Conservation (phyloP, 2,888 invertebrate species). For the Euclidia mi region DNA sequence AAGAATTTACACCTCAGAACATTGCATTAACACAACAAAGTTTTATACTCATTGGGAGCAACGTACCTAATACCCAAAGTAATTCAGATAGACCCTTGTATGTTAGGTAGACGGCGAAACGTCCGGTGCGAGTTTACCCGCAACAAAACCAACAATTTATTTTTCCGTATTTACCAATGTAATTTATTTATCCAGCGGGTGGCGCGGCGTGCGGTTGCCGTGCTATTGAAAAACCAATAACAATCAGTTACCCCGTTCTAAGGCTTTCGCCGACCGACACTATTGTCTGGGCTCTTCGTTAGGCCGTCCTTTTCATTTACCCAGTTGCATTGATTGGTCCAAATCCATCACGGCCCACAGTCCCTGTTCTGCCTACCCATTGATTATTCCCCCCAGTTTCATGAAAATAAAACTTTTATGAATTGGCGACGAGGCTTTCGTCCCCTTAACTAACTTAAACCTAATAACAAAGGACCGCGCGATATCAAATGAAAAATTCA, state of each 20-base stretch:
- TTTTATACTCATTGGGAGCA: conserved; percentile 15
- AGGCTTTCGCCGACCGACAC: conserved; percentile 62
- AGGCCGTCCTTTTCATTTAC: conserved; percentile 74
- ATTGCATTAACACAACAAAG: too few relatives aligned
- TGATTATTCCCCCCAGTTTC: conserved; percentile 67
- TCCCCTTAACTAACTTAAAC: conserved; percentile 55
- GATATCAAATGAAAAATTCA: conserved; percentile 50
- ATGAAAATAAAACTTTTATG: conserved; percentile 65
- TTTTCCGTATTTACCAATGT: conserved; percentile 65
- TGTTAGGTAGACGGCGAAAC: conserved; percentile 9
- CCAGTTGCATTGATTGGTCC: conserved; percentile 71
- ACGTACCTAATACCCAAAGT: conserved; percentile 26
- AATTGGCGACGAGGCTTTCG: conserved; percentile 57
- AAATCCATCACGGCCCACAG: conserved; percentile 71
- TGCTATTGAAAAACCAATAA: conserved; percentile 62
- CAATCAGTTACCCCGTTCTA: conserved; percentile 72
- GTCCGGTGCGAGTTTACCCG: conserved; percentile 32
- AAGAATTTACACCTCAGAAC: too few relatives aligned
- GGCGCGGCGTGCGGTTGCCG: conserved; percentile 52
- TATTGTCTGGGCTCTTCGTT: conserved; percentile 72
- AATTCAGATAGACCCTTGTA: conserved; percentile 24
- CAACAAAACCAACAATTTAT: conserved; percentile 63
- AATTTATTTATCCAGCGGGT: too few relatives aligned
- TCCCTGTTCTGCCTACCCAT: conserved; percentile 61
- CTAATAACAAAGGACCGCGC: conserved; percentile 46